Percentiles rank a stretch among this genome's conserved stretches.
phyloP scores from a whole-genome alignment of 2,113 vertebrate genomes.

The Benitochromis conjunctus region DNA sequence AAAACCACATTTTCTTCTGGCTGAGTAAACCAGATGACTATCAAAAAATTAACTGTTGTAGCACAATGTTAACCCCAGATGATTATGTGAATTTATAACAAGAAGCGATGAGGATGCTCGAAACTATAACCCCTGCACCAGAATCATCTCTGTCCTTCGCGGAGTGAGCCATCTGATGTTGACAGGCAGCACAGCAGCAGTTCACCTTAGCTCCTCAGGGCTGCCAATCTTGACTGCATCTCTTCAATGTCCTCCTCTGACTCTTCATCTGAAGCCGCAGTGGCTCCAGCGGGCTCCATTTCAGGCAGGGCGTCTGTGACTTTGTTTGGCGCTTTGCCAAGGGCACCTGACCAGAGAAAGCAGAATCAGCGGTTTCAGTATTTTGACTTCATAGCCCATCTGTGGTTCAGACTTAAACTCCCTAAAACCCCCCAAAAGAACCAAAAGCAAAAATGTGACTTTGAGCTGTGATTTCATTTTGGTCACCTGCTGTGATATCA shows the following conservation, averaged over 20 bases:
- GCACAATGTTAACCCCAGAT: conserved; percentile 34
- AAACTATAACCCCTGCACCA: conserved; percentile 26
- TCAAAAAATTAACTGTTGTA: conserved; percentile 2
- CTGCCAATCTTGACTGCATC: conserved; percentile 93
- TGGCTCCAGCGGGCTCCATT: conserved; percentile 72
- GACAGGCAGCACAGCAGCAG: neutral
- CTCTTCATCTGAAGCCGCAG: conserved; percentile 80
- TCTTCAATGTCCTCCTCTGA: conserved; percentile 92
- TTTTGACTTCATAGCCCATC: neutral
- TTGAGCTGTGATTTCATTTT: neutral
- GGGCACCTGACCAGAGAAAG: conserved; percentile 78
- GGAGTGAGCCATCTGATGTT: neutral
- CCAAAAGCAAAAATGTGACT: neutral
- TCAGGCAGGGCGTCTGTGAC: conserved; percentile 92
- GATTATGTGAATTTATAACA: conserved; percentile 35
- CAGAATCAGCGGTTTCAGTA: neutral
- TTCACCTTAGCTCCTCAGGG: conserved; percentile 84
- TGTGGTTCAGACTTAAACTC: neutral
- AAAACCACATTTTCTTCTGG: neutral
- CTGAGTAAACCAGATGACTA: neutral
- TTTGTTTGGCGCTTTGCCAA: conserved; percentile 96
- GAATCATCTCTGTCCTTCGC: conserved; percentile 35
- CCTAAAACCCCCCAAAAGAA: accelerated
- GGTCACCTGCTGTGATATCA: conserved; percentile 93
- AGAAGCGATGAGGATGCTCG: conserved; percentile 15